Base-by-base conservation (phyloP, 92 coral and sea anemone species). In the Montipora capitata region DNA sequence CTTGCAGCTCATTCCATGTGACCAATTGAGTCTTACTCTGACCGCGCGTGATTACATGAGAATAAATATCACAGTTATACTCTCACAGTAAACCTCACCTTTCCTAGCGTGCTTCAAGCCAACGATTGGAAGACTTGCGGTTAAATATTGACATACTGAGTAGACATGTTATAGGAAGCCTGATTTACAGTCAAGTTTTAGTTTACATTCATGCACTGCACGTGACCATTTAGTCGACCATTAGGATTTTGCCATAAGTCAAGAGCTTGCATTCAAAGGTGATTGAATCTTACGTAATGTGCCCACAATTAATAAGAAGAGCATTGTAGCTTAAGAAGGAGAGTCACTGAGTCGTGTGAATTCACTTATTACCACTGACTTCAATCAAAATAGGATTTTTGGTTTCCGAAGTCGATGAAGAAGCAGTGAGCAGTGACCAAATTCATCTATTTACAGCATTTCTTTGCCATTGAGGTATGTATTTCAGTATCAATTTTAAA, bases 161-260 rank as follows among this genome's bases (percentile, higher is more conserved):
- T 54, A 63, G 82, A 8, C 38, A 57, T 40, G 40, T 58, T 15
- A 59, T 41, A 44, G 10, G 6, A 48, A 48, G 17, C 7, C 39
- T 17, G 40, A 17, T 7, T 43, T 15, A 27, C 35, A 41, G 7
- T 7, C 1, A 12, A 57, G 40, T 4, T 43, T 15, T 15, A 27
- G 51, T 65, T 45, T 44, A 64, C 45, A 27, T 43, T 54, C 42
- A 43, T 17, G 27, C 13, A 17, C 72, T 48, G 27, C 18, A 58
- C 15, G 74, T 79, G 83, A 61, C 73, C 70, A 64, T 58, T 77
- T 77, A 79, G 73, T 44, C 70, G 39, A 27, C 54, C 40, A 52
- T 56, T 52, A 69, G 52, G 77, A 52, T 68, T 18, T n/a, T 72
- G 42, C 7, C 68, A 51, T 8, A 68, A 54, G 56, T 81, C 40